These are phyloP conservation scores for Stictocephala bisonia DNA, from an alignment of 2,888 invertebrate species.

Conservation along the genomic window DNA sequence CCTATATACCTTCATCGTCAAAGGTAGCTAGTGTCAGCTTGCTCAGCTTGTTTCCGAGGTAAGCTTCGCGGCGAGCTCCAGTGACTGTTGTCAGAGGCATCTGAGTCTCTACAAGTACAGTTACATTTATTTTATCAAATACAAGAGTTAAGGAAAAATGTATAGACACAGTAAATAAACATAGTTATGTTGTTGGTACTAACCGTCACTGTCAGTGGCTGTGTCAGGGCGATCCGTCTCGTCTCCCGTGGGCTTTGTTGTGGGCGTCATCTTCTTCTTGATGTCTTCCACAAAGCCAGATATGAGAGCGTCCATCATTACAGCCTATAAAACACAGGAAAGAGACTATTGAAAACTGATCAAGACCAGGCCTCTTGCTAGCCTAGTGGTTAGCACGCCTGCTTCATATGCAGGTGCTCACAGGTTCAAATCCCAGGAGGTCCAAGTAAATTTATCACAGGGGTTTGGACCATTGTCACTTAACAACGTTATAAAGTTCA, in stretches of 20 bases:
- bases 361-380: too few species aligned
- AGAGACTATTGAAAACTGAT: background rate
- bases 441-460: too few species aligned
- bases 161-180: too few species aligned
- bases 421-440: too few species aligned
- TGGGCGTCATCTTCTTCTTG: slow-evolving; percentile 66
- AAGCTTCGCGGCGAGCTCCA: slow-evolving; percentile 66
- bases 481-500: too few species aligned
- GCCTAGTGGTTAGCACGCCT: too few species aligned
- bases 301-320: slow-evolving; percentile 89
- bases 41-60: slow-evolving; percentile 86
- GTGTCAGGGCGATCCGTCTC: slow-evolving; percentile 65
- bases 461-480: too few species aligned
- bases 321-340: slow-evolving; percentile 67
- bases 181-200: too few species aligned
- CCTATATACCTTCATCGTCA: slow-evolving; percentile 78
- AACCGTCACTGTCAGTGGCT: slow-evolving; percentile 63
- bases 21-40: slow-evolving; percentile 89
- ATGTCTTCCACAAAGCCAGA: slow-evolving; percentile 84
- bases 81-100: slow-evolving; percentile 64
- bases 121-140: too few species aligned
- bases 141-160: too few species aligned
- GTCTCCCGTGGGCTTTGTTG: slow-evolving; percentile 60
- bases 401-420: too few species aligned
- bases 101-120: slow-evolving; percentile 64